Base-by-base conservation (phyloP, 2,888 invertebrate genomes). In the Camptogramma bilineatum region DNA sequence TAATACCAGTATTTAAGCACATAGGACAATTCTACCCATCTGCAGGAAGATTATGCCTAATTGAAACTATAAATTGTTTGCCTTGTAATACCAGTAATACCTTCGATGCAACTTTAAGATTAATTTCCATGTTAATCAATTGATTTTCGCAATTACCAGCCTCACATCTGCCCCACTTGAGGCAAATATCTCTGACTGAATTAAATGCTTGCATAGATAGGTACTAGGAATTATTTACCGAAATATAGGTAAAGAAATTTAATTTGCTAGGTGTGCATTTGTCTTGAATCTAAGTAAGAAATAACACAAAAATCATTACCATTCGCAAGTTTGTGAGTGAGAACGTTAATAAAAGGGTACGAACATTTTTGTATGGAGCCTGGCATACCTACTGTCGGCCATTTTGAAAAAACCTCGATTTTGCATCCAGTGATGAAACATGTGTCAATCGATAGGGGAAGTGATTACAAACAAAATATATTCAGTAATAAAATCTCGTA, bases 61-160 rank as follows among this genome's bases (percentile, higher is more conserved):
- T 64, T 31, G 52, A 59, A 59, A 55, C 64, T 58, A 67, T 67
- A 64, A 64, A 67, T 67, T 54, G 42, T 64, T 46, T 13, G 62
- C 54, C 59, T 63, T 58, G 28, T 28, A 28, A 28, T n/a, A n/a
- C n/a, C n/a, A n/a, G 62, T 66, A 52, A 62, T 61, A 58, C 53
- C 51, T 59, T 48, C 52, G 56, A 61, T 31, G 58, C 31, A 64
- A 55, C 53, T 66, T 66, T 65, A 53, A 42, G 66, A 72, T 63
- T 85, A 87, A 86, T 87, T 82, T 79, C 75, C 77, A 80, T 80
- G 74, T 77, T 86, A 87, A 87, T 90, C 82, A 84, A 87, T 85
- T 82, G 79, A 84, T 82, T 83, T 75, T 79, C 73, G 85, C 79
- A 82, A 83, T 87, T 81, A 83, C 78, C 75, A 73, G 69, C 65